phyloP scores from a whole-genome alignment of 2,113 vertebrate species.

The Petrocephalus zakoni region DNA sequence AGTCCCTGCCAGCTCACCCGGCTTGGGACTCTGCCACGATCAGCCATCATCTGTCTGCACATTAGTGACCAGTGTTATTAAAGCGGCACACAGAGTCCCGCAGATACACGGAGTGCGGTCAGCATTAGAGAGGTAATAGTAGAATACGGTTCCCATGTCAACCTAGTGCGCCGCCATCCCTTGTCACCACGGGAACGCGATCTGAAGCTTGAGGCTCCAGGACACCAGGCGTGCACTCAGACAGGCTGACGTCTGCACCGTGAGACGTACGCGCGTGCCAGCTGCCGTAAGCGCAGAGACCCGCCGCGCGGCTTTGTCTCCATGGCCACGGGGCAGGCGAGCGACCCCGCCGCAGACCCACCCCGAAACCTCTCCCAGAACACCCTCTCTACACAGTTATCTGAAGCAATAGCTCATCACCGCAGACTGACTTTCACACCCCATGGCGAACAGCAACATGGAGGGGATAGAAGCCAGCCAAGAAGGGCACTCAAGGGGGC shows the following conservation, averaged over 20 bases:
- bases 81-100: not conserved
- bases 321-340: not conserved
- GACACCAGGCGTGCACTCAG: not conserved
- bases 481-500: not conserved
- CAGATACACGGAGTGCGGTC: not conserved
- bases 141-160: not conserved
- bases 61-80: not conserved
- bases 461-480: not conserved
- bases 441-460: not conserved
- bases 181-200: not conserved
- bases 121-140: not conserved
- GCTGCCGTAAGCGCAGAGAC: not conserved
- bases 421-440: constrained; percentile 25
- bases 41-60: not conserved
- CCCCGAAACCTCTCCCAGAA: not conserved
- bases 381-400: not conserved
- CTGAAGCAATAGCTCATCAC: constrained; percentile 20
- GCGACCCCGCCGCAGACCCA: not conserved
- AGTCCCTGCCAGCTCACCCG: not conserved
- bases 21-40: not conserved
- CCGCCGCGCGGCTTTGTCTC: not conserved
- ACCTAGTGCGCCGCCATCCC: not conserved
- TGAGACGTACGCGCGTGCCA: not conserved
- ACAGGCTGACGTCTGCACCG: not conserved
- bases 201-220: not conserved